A percentile compares a stretch with the other conserved stretches of the same genome.
These are phyloP conservation scores for Stigmatopora argus DNA, from an alignment of 2,113 vertebrate species.

Conservation along the genomic window DNA sequence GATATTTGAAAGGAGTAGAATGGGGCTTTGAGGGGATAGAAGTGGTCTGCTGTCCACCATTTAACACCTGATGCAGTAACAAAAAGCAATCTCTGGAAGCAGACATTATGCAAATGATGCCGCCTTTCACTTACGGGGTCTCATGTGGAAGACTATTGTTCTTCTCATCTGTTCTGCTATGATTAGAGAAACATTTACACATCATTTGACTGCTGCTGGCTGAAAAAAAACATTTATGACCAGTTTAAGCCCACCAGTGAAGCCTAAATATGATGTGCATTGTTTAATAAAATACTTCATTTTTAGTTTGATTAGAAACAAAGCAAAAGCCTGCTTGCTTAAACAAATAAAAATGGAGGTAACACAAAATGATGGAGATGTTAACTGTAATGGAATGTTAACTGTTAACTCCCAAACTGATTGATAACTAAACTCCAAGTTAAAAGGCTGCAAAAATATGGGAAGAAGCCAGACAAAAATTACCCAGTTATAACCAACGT, in stretches of 20 bases:
- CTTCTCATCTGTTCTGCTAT: neutral
- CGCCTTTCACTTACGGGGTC: neutral
- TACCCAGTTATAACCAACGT: too few relatives aligned
- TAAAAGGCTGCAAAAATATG: too few relatives aligned
- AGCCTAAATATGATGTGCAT: neutral
- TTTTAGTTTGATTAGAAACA: neutral
- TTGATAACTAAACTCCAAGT: too few relatives aligned
- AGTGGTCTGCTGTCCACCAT: constrained; percentile 42
- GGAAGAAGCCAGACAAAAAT: too few relatives aligned
- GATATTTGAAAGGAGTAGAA: constrained; percentile 57
- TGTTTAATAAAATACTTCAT: neutral
- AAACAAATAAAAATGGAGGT: neutral
- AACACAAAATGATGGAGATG: neutral
- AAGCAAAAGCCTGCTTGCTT: neutral
- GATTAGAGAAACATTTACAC: constrained; percentile 1
- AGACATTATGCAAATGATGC: constrained; percentile 4
- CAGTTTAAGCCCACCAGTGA: neutral
- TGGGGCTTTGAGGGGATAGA: constrained; percentile 47
- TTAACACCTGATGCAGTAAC: neutral
- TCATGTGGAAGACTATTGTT: neutral
- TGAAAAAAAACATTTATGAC: neutral
- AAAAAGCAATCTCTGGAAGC: constrained; percentile 1
- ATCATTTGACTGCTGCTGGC: neutral
- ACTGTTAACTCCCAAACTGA: too few relatives aligned
- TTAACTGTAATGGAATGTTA: neutral